These are phyloP conservation scores for Arge pagana DNA, from an alignment of 2,888 invertebrate genomes.

Conservation along the genomic window DNA sequence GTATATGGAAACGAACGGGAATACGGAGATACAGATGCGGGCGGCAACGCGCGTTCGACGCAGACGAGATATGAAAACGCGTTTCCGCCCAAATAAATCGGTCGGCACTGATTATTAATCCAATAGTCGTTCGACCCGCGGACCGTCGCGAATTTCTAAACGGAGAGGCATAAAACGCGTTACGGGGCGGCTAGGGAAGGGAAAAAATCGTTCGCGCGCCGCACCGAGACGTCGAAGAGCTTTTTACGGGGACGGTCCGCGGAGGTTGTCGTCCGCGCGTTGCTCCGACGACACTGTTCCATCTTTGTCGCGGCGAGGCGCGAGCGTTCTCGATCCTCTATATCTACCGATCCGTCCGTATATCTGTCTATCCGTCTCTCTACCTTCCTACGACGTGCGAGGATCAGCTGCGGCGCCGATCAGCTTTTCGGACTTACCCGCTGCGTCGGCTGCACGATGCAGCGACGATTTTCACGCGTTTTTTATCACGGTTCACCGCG, in stretches of 20 bases:
- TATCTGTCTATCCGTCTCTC: no score
- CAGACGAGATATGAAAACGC: no score
- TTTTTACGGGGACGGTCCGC: constrained; percentile 37
- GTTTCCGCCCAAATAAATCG: no score
- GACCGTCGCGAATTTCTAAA: background rate
- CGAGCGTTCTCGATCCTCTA: constrained; percentile 20
- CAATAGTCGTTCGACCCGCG: constrained; percentile 28
- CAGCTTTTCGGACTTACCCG: no score
- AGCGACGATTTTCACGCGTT: no score
- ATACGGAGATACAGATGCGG: no score
- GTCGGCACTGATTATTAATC: no score
- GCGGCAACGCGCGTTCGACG: no score
- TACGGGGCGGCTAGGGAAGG: constrained; percentile 11
- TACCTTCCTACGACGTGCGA: background rate
- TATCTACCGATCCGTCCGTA: constrained; percentile 2
- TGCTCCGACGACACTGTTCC: constrained; percentile 38
- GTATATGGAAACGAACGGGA: no score
- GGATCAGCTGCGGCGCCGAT: background rate
- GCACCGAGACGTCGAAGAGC: constrained; percentile 33
- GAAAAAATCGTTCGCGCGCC: constrained; percentile 30
- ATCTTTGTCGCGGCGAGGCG: constrained; percentile 20
- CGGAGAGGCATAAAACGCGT: constrained; percentile 25
- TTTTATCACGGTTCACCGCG: no score
- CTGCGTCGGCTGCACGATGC: no score
- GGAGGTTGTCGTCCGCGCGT: constrained; percentile 29